Evolutionary conservation across 2,888 invertebrate genomes (phyloP).

Genomic region (Embidobia sp.): DNA sequence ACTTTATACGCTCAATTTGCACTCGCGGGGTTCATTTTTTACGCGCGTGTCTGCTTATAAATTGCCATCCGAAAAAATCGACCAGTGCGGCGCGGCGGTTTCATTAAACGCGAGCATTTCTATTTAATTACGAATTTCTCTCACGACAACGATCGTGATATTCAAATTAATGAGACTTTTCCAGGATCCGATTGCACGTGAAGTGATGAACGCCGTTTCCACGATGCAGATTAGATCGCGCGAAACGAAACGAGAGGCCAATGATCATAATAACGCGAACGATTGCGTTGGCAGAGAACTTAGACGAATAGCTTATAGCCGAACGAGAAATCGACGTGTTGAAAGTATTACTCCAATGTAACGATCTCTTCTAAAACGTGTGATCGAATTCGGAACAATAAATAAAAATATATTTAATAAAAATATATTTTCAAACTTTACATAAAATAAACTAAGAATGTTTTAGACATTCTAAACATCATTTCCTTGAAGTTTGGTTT

Average conservation of each 20-base stretch:
- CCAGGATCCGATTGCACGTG: constrained; percentile 24
- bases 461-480: too few relatives aligned
- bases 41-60: too few relatives aligned
- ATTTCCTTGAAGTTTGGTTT: too few relatives aligned
- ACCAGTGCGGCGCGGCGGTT: constrained; percentile 9
- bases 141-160: constrained; percentile 37
- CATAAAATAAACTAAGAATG: too few relatives aligned
- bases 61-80: background rate
- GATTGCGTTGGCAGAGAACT: constrained; percentile 33
- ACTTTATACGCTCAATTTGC: too few relatives aligned
- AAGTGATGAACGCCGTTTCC: constrained; percentile 48
- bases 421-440: too few relatives aligned
- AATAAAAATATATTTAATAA: too few relatives aligned
- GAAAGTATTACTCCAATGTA: constrained; percentile 12
- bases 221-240: constrained; percentile 38
- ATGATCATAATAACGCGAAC: constrained; percentile 41
- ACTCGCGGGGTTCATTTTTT: too few relatives aligned
- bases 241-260: constrained; percentile 13
- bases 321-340: constrained; percentile 15
- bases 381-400: too few relatives aligned
- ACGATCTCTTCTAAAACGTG: background rate
- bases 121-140: constrained; percentile 54
- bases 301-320: too few relatives aligned
- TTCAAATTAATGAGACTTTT: constrained; percentile 39
- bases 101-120: constrained; percentile 27